These are phyloP conservation scores for Pinctada fucata DNA, from an alignment of 2,888 invertebrate species.

Conservation along the genomic window DNA sequence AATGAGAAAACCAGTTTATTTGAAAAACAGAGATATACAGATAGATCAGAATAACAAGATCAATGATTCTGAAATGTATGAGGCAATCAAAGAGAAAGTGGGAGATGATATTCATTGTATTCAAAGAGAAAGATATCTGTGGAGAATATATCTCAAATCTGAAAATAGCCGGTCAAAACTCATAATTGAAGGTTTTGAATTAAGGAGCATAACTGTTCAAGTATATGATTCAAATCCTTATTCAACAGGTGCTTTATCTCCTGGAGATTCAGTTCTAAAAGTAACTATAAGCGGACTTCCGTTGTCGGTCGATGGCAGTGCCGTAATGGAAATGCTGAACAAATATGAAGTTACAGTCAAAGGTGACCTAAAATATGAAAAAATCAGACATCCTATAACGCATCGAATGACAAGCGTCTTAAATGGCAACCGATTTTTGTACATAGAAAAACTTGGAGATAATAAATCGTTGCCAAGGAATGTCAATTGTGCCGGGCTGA, in stretches of 20 bases:
- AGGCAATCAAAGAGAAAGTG: too few relatives aligned
- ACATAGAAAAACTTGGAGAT: background rate
- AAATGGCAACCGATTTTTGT: conserved; percentile 3
- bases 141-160: background rate
- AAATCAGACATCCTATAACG: background rate
- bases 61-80: too few relatives aligned
- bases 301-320: background rate
- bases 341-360: background rate
- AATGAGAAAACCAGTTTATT: too few relatives aligned
- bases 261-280: background rate
- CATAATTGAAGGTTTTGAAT: background rate
- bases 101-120: too few relatives aligned
- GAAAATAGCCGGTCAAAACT: background rate
- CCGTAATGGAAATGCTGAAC: background rate
- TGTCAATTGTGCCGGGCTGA: background rate
- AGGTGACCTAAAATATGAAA: background rate
- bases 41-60: too few relatives aligned
- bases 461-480: background rate
- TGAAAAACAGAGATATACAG: too few relatives aligned
- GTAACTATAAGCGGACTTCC: background rate
- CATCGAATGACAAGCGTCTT: conserved; percentile 7
- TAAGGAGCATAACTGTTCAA: conserved; percentile 2
- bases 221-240: conserved; percentile 5
- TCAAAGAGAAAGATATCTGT: background rate
- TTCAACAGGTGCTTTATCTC: background rate